A percentile compares a stretch with the other conserved stretches of the same genome.
Evolutionary conservation across 2,888 invertebrate genomes (phyloP).

Genomic region (Orchesella flavescens): DNA sequence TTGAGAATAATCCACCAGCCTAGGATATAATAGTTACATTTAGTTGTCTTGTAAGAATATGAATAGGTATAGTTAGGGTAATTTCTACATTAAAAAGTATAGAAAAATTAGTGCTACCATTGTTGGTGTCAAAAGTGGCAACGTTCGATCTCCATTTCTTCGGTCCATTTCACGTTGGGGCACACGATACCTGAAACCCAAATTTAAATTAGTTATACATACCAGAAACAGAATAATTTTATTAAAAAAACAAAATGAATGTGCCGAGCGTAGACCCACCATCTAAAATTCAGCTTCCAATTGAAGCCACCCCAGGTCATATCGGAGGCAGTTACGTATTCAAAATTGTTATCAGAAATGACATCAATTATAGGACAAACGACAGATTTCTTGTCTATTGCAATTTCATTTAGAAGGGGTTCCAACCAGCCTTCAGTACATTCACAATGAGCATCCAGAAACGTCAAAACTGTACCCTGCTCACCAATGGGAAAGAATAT

Average conservation of each 20-base stretch:
- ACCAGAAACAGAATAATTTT: no score
- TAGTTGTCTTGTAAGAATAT: no score
- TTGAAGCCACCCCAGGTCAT: slow-evolving; percentile 99
- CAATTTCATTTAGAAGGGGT: slow-evolving; percentile 92
- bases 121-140: slow-evolving; percentile 94
- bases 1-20: slow-evolving; percentile 85
- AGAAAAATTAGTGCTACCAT: no score
- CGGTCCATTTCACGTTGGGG: slow-evolving; percentile 97
- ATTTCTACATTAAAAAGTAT: no score
- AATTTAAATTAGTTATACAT: no score
- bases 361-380: slow-evolving; percentile 99
- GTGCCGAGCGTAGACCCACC: slow-evolving; percentile 80
- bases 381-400: slow-evolving; percentile 92
- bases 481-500: not conserved
- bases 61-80: no score
- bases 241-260: slow-evolving; percentile 60
- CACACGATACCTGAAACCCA: slow-evolving; percentile 96
- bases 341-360: slow-evolving; percentile 98
- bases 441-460: slow-evolving; percentile 98
- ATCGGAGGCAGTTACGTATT: slow-evolving; percentile 98
- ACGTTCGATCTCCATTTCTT: slow-evolving; percentile 91
- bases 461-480: slow-evolving; percentile 93
- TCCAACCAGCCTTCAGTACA: slow-evolving; percentile 99
- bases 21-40: no score
- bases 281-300: slow-evolving; percentile 94